Base-by-base conservation (phyloP, 2,797 vertebrate genomes). In the Coregonus ussuriensis region DNA sequence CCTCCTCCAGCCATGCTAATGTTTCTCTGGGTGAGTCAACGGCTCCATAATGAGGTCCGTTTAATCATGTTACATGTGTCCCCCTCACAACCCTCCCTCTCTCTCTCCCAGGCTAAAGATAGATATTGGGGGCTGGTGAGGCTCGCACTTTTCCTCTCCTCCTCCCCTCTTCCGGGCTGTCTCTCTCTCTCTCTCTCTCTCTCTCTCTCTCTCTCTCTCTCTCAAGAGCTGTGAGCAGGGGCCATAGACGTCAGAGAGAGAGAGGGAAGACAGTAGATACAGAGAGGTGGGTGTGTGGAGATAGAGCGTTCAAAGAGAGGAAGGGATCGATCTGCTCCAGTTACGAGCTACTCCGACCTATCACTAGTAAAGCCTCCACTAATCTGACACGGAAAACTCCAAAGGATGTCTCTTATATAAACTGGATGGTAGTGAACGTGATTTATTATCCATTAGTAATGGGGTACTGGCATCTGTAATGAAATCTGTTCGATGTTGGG, bases 41-140 rank as follows among this genome's bases (percentile, higher is more conserved):
- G 52, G 81, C 75, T 84, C 70, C 76, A 78, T 88, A 88, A 93
- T 90, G 89, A 87, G 83, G 80, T 84, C 71, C 75, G 81, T 89
- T 87, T 88, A 89, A 89, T 86, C 86, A 83, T 75, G 79, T 88
- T 88, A 84, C 85, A 77, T 83, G 82, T 85, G 81, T 87, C 83
- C 86, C 25, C 54, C 77, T 80, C 47, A 59, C 7, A 68, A 69
- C 51, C 75, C 82, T 85, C 80, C 86, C 84, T 85, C 29, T 51
- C 54, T 47, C 75, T 63, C 54, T 65, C 71, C 71, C 74, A 77
- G 81, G 65, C 75, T 87, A 83, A 80, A 86, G 81, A 88, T 85
- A 84, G 85, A 85, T 72, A 71, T 71, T 76, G 81, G 21, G 37
- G 74, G 72, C 71, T 63, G 2, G 4, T 25, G 63, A 79, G 56